phyloP scores from a whole-genome alignment of 2,888 invertebrate species.

The Epinotia bilunana region DNA sequence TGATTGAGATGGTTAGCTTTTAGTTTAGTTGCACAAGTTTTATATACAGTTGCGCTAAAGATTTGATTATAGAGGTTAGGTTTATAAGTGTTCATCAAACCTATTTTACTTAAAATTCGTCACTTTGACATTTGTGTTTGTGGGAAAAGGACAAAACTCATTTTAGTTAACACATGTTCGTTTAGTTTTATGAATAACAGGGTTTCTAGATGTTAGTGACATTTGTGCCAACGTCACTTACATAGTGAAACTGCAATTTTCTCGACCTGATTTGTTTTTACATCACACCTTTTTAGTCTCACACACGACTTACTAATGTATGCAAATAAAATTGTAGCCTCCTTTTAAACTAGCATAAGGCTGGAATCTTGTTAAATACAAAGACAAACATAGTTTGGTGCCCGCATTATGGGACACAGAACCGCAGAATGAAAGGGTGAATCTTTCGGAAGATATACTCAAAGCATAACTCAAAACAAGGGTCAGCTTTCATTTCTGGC shows the following conservation, averaged over 20 bases:
- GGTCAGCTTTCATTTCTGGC: constrained; percentile 47
- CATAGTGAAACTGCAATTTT: too few relatives aligned
- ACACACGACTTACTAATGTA: too few relatives aligned
- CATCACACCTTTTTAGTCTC: too few relatives aligned
- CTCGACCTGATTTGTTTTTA: too few relatives aligned
- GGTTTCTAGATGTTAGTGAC: too few relatives aligned
- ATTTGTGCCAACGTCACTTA: too few relatives aligned
- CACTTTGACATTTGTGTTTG: too few relatives aligned
- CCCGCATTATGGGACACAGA: constrained; percentile 30
- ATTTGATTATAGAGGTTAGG: background rate
- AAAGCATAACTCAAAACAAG: constrained; percentile 49
- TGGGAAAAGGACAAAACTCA: too few relatives aligned
- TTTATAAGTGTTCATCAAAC: too few relatives aligned
- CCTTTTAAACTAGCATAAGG: background rate
- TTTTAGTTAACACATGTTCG: too few relatives aligned
- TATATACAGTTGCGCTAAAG: constrained; percentile 20
- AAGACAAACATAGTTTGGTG: constrained; percentile 34
- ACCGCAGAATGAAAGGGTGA: constrained; percentile 46
- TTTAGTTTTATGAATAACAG: too few relatives aligned
- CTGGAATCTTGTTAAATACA: constrained; percentile 20
- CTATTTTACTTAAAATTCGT: too few relatives aligned
- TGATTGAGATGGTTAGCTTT: constrained; percentile 39
- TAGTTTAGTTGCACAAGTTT: constrained; percentile 31
- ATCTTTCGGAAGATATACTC: constrained; percentile 48
- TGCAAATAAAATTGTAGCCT: background rate